These are phyloP conservation scores for Nibea albiflora DNA, from an alignment of 2,113 vertebrate genomes.

Conservation along the genomic window DNA sequence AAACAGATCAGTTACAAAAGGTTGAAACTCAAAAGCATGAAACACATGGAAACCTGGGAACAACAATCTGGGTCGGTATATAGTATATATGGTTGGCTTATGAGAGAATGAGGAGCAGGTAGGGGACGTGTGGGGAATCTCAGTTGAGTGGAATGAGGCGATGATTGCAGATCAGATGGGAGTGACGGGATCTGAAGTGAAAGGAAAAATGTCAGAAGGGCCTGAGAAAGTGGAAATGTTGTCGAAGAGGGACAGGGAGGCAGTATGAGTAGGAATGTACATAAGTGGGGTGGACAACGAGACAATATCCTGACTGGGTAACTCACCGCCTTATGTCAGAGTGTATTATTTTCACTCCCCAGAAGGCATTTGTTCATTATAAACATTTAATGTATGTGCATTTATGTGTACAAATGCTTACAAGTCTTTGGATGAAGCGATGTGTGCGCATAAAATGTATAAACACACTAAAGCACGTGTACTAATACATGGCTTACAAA, in stretches of 20 bases:
- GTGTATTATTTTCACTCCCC: not conserved
- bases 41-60: not conserved
- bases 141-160: too few species aligned
- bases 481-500: not conserved
- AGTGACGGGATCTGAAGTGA: not conserved
- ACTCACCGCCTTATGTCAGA: not conserved
- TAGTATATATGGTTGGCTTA: not conserved
- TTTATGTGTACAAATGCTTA: not conserved
- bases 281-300: not conserved
- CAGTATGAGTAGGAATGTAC: not conserved
- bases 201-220: not conserved
- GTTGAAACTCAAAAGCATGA: not conserved
- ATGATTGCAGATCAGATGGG: not conserved
- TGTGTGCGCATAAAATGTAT: not conserved
- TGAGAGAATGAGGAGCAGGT: not conserved
- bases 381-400: not conserved
- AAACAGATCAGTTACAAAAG: not conserved
- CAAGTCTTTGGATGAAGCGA: too few species aligned
- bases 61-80: not conserved
- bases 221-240: not conserved
- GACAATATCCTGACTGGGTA: not conserved
- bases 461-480: not conserved
- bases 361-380: not conserved
- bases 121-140: not conserved
- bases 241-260: not conserved